Base-by-base conservation (phyloP, 2,797 vertebrate species). In the Xenentodon cancila region DNA sequence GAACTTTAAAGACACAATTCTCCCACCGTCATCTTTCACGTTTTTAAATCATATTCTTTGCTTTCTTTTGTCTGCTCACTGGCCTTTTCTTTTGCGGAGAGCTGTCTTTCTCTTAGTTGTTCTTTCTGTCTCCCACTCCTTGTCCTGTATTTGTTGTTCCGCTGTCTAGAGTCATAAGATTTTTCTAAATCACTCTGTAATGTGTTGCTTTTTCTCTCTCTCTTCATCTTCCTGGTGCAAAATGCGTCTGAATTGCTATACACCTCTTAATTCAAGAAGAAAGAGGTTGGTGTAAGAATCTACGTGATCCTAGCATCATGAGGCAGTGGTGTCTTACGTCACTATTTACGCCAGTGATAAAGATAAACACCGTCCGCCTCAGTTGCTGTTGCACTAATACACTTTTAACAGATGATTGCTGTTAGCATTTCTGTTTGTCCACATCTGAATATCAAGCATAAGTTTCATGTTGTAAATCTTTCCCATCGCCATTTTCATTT, bases 201-300 rank as follows among this genome's bases (percentile, higher is more conserved):
- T 89, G 22, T 86, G 57, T 89, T 66, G 46, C 66, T 84, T 53
- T 82, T 52, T 82, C 19, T 92, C 89, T 92, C 50, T 87, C 71
- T 94, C 87, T 92, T 79, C 78, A 80, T 92, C 58, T 73, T 92
- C 82, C 89, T 75, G 84, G 90, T 92, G 88, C 88, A 76, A 84
- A 81, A 92, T 82, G 92, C 92, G 92, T 93, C 90, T 93, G 93
- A 92, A 84, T 94, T 93, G 89, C 92, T 94, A 92, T 91, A 88
- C 91, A 63, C 89, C 89, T 93, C 92, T 94, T 95, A 92, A 92
- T 92, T 91, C 91, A 95, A 97, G 95, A 96, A 90, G 95, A 94
- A 94, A 92, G 95, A 97, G 96, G 96, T 98, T 96, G 93, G 96
- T 92, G 84, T 75, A 49, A 82, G 68, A 82, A 75, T 79, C 52